Percentiles rank a stretch among this genome's conserved stretches.
Evolutionary conservation across 2,888 invertebrate species (phyloP).

Genomic region (Papilio protenor): DNA sequence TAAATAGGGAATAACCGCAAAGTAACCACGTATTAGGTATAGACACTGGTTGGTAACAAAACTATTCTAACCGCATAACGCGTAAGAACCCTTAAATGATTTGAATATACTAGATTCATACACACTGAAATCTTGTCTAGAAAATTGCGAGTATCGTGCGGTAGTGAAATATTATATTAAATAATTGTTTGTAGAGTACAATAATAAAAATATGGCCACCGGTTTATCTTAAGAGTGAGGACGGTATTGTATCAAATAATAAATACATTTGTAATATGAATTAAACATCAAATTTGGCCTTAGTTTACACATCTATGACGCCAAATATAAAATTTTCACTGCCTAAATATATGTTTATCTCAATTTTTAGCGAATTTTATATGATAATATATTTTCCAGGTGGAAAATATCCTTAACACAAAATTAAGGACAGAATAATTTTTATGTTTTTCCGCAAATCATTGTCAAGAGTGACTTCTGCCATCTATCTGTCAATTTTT

Average conservation of each 20-base stretch:
- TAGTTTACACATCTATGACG: background rate
- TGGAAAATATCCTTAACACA: too few relatives aligned
- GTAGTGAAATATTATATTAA: background rate
- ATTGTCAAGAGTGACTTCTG: too few relatives aligned
- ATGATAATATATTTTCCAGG: too few relatives aligned
- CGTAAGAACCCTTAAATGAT: background rate
- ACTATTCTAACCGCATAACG: background rate
- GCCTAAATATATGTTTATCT: too few relatives aligned
- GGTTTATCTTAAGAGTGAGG: slow-evolving; percentile 33
- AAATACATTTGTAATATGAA: background rate
- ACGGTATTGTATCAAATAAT: slow-evolving; percentile 25
- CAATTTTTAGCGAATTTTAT: too few relatives aligned
- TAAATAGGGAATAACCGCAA: background rate
- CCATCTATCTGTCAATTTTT: too few relatives aligned
- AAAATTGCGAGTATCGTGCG: background rate
- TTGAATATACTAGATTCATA: background rate
- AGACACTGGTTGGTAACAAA: background rate
- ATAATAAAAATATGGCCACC: slow-evolving; percentile 23
- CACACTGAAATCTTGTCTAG: background rate
- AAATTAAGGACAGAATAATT: too few relatives aligned
- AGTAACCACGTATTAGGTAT: background rate
- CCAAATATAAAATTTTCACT: background rate
- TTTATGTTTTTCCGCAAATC: too few relatives aligned
- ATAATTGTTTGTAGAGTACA: background rate
- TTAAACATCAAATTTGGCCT: background rate